Base-by-base conservation (phyloP, 2,888 invertebrate genomes). In the Eupeodes latifasciatus region DNA sequence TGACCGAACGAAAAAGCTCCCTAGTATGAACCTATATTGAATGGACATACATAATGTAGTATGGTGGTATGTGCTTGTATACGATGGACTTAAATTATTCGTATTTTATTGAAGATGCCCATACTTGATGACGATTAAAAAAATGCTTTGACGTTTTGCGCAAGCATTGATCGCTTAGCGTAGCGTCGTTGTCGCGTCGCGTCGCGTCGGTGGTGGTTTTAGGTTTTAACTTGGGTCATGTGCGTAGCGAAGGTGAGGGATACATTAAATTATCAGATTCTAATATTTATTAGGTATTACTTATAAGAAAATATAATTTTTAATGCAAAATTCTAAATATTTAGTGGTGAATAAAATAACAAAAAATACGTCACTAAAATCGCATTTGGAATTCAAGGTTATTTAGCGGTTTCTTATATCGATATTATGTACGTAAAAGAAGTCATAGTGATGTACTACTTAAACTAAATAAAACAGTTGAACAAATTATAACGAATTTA, bases 41-140 rank as follows among this genome's bases (percentile, higher is more conserved):
- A 5, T 16, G 51, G n/a, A 16, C 11, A 2, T 40, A 40, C 27
- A 27, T 27, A 27, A 27, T 40, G 40, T 40, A 9, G 40, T 40
- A 40, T 19, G 14, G 49, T 19, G 19, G 47, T 57, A 14, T 34
- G 5, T 57, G 57, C 10, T 47, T 11, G 49, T 83, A 27, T 40
- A 9, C 40, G 80, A 64, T 77, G n/a, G 66, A 81, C 57, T 80
- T 77, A 80, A 87, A 83, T 53, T 80, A 80, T 76, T 83, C 72
- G 71, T 64, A 88, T 57, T 77, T 81, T 40, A 40, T 75, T 57
- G 75, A 61, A 81, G 88, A 88, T 88, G 84, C 51, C 62, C 75
- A 75, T n/a, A n/a, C 61, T 36, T 62, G 27, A 62, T 51, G 75
- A 59, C 78, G 53, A 69, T 74, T 57, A 67, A 76, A 79, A 19